Evolutionary conservation across 2,113 vertebrate genomes (phyloP).

Genomic region (Paraplagusia blochii): DNA sequence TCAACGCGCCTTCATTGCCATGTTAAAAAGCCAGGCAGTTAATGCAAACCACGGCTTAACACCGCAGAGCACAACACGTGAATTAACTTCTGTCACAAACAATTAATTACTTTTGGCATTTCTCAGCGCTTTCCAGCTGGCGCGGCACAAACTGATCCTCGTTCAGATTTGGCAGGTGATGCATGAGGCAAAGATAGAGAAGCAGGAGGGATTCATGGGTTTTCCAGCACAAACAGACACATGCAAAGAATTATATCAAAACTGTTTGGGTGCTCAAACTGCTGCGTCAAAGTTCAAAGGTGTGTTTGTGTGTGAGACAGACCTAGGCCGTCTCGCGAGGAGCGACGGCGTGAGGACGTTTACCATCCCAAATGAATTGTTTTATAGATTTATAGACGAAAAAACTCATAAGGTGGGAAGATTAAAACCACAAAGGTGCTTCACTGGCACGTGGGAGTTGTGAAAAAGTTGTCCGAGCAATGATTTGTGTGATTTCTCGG

Average conservation of each 20-base stretch:
- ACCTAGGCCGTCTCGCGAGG: conserved; percentile 33
- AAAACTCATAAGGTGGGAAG: conserved; percentile 50
- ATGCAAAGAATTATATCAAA: conserved; percentile 37
- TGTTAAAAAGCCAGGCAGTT: conserved; percentile 32
- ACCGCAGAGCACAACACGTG: conserved; percentile 29
- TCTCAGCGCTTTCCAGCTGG: conserved; percentile 37
- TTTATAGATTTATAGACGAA: conserved; percentile 41
- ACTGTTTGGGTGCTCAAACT: conserved; percentile 32
- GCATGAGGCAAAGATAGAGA: conserved; percentile 30
- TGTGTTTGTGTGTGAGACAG: conserved; percentile 10
- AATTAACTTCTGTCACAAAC: conserved; percentile 24
- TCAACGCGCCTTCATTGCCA: conserved; percentile 22
- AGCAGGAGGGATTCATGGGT: conserved; percentile 4
- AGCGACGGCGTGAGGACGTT: conserved; percentile 22
- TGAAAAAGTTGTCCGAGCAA: conserved; percentile 61
- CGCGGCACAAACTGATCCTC: conserved; percentile 24
- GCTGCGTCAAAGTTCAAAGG: conserved; percentile 26
- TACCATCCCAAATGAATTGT: conserved; percentile 18
- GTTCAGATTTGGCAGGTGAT: conserved; percentile 45
- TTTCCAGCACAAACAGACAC: conserved; percentile 19
- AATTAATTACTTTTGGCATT: conserved; percentile 51
- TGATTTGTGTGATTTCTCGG: conserved; percentile 55
- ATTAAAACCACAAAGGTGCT: conserved; percentile 50
- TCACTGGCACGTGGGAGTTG: conserved; percentile 45
- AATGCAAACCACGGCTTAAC: conserved; percentile 30